Conservation (phyloP, 2,797 vertebrate species). For the Eulemur coronatus region DNA sequence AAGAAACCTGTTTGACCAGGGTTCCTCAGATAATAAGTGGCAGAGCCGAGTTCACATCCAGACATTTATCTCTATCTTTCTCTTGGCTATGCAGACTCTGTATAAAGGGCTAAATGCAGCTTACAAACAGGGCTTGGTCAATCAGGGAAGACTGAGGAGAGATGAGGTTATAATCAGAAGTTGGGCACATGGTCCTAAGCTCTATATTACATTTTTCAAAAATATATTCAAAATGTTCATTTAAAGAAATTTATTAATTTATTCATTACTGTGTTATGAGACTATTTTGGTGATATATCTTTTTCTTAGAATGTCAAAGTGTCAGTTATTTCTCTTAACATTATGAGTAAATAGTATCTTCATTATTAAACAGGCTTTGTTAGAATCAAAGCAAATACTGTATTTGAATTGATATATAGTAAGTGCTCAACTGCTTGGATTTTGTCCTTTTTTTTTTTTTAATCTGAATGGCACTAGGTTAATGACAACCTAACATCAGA, state of each 20-base stretch:
- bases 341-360: conserved; percentile 1
- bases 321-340: not conserved
- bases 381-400: not conserved
- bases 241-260: not conserved
- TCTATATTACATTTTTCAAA: not conserved
- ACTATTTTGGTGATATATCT: not conserved
- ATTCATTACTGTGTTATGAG: not conserved
- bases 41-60: not conserved
- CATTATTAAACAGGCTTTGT: conserved; percentile 24
- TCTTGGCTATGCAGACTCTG: not conserved
- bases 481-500: not conserved
- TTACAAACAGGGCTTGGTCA: not conserved
- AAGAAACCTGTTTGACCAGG: not conserved
- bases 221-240: not conserved
- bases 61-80: not conserved
- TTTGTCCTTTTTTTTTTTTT: not conserved
- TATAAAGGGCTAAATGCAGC: not conserved
- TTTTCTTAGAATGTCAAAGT: not conserved
- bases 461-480: not conserved
- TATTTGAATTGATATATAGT: not conserved
- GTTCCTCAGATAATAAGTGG: not conserved
- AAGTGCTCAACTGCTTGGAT: not conserved
- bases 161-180: not conserved
- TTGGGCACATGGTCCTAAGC: not conserved
- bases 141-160: not conserved